Evolutionary conservation across 2,888 invertebrate genomes (phyloP).

Genomic region (Ochropleura plecta): DNA sequence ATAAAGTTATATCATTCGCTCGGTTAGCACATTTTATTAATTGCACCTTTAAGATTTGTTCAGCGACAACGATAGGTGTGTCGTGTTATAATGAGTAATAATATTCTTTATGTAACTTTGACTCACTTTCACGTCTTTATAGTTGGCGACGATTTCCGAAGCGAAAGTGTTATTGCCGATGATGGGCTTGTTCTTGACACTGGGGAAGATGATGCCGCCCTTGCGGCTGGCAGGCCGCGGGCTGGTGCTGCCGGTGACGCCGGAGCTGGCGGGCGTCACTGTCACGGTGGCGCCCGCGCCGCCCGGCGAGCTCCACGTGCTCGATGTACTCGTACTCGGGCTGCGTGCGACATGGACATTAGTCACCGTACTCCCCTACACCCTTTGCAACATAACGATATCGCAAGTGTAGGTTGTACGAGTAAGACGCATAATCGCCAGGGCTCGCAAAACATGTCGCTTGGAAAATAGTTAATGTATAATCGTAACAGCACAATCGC

Average conservation of each 20-base stretch:
- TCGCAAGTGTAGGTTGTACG: constrained; percentile 53
- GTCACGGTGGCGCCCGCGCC: constrained; percentile 76
- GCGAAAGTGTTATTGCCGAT: constrained; percentile 95
- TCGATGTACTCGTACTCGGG: constrained; percentile 82
- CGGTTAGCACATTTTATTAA: constrained; percentile 68
- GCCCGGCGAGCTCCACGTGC: constrained; percentile 72
- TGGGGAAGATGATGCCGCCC: constrained; percentile 97
- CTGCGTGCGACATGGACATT: constrained; percentile 86
- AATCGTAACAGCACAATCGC: constrained; percentile 66
- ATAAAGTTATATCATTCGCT: constrained; percentile 70
- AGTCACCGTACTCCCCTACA: constrained; percentile 75
- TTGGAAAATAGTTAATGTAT: constrained; percentile 14
- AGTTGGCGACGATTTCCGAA: constrained; percentile 93
- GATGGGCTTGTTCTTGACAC: constrained; percentile 97
- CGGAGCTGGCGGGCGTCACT: constrained; percentile 79
- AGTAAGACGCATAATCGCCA: constrained; percentile 51
- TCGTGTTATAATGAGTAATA: constrained; percentile 69
- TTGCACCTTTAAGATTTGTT: constrained; percentile 66
- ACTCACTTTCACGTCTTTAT: constrained; percentile 96
- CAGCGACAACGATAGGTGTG: constrained; percentile 66
- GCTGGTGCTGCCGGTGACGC: constrained; percentile 81
- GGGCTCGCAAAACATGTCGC: constrained; percentile 61
- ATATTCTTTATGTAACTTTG: constrained; percentile 73
- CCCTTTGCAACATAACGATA: constrained; percentile 46
- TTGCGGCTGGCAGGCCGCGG: constrained; percentile 91